phyloP scores from a whole-genome alignment of 2,113 vertebrate genomes.

The Cottus gobio region DNA sequence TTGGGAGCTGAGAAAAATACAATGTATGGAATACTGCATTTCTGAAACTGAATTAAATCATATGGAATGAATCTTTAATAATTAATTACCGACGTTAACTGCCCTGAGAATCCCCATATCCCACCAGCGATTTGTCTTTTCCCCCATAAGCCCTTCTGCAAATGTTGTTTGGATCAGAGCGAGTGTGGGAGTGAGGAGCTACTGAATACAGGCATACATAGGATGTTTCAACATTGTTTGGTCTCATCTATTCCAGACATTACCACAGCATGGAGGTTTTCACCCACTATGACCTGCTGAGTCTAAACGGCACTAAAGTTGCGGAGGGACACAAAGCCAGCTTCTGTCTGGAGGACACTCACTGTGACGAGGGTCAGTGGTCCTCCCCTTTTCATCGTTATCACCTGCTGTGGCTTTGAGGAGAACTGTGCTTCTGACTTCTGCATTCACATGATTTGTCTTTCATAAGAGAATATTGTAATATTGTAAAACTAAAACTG shows the following conservation, averaged over 20 bases:
- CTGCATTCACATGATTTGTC: background rate
- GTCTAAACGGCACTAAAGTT: conserved; percentile 92
- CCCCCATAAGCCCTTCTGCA: background rate
- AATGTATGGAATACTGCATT: too few species aligned
- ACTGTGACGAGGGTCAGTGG: conserved; percentile 90
- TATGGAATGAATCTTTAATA: background rate
- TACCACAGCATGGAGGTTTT: conserved; percentile 99
- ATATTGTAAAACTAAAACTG: background rate
- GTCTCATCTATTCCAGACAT: conserved; percentile 83
- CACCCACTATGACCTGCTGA: conserved; percentile 94
- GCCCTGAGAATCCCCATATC: background rate
- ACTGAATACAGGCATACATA: background rate
- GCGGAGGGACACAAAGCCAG: conserved; percentile 98
- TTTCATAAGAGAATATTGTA: background rate
- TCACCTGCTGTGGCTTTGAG: too few species aligned
- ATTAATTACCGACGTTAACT: background rate
- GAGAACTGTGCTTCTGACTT: too few species aligned
- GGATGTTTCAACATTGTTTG: conserved; percentile 16
- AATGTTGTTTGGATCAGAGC: background rate
- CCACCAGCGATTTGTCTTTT: background rate
- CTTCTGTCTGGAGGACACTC: conserved; percentile 95
- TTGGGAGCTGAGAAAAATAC: too few species aligned
- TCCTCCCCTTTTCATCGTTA: background rate
- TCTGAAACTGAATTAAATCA: background rate
- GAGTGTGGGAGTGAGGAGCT: background rate